Evolutionary conservation across 2,797 vertebrate genomes (phyloP).

Genomic region (Gastrophryne carolinensis): DNA sequence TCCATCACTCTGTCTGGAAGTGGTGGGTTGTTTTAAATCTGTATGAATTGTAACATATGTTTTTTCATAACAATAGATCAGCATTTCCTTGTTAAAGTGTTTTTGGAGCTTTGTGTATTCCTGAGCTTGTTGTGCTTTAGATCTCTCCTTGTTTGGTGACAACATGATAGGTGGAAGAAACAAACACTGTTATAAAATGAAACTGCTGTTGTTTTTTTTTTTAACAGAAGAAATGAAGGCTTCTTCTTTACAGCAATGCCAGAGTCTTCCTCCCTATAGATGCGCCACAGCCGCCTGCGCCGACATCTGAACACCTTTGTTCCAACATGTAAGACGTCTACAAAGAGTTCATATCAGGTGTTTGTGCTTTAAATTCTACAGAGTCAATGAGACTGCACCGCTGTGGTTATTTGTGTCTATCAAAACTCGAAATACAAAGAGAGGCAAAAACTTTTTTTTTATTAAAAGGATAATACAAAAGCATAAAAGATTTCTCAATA

Average conservation of each 20-base stretch:
- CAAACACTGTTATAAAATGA: too few relatives aligned
- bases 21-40: too few relatives aligned
- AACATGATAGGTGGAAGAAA: background rate
- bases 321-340: background rate
- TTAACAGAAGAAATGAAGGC: conserved; percentile 20
- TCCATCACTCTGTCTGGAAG: too few relatives aligned
- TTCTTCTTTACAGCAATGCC: background rate
- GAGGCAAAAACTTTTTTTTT: too few relatives aligned
- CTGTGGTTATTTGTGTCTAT: too few relatives aligned
- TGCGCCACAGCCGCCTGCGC: background rate
- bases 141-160: conserved; percentile 2
- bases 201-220: conserved; percentile 14
- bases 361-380: background rate
- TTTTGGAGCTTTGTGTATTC: background rate
- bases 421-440: too few relatives aligned
- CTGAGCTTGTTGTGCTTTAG: background rate
- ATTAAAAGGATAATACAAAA: too few relatives aligned
- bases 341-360: background rate
- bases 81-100: background rate
- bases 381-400: background rate
- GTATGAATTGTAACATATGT: too few relatives aligned
- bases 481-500: too few relatives aligned
- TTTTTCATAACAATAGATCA: background rate
- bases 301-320: conserved; percentile 13
- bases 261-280: background rate